phyloP scores from a whole-genome alignment of 2,888 invertebrate genomes.

The Pachycephus smyrnensis region DNA sequence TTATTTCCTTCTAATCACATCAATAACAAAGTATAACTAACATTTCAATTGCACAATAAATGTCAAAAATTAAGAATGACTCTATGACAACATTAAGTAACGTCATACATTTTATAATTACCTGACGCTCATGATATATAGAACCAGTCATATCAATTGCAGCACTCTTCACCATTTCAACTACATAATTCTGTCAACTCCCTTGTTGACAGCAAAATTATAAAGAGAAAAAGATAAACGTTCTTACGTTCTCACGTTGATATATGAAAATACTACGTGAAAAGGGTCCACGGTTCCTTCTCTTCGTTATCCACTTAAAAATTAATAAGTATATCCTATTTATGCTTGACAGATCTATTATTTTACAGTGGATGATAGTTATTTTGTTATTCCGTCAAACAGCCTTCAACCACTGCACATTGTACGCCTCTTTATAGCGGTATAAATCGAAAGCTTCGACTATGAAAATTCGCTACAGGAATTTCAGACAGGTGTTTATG shows the following conservation, averaged over 20 bases:
- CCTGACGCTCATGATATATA: constrained; percentile 69
- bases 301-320: neutral
- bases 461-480: neutral
- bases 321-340: neutral
- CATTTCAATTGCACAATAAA: constrained; percentile 1
- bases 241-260: neutral
- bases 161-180: constrained; percentile 52
- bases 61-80: neutral
- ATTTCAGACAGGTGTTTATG: neutral
- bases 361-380: neutral
- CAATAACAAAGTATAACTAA: neutral
- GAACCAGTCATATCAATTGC: constrained; percentile 59
- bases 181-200: constrained; percentile 27
- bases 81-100: constrained; percentile 1
- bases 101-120: constrained; percentile 38
- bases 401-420: neutral
- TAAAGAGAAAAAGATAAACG: neutral
- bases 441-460: neutral
- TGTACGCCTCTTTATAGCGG: neutral
- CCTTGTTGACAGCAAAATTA: neutral
- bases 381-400: neutral
- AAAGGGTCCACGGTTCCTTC: neutral
- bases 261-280: neutral
- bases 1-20: neutral
- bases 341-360: constrained; percentile 3